Conservation (phyloP, 2,888 invertebrate species). For the Octodonta nipae region DNA sequence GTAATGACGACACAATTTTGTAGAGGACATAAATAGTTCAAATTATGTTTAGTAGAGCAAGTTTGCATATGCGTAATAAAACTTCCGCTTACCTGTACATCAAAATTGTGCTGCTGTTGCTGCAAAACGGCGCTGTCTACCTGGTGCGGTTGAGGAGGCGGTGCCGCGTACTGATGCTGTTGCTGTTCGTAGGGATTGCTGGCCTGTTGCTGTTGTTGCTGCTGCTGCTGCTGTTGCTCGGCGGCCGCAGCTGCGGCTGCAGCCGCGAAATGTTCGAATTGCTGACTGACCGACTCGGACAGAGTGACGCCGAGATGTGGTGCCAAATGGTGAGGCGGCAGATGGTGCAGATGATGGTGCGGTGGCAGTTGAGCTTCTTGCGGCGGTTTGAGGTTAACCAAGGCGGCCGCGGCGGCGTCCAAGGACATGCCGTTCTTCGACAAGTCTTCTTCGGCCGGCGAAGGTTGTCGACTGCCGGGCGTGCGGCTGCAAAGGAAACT, state of each 20-base stretch:
- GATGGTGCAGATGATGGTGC: slow-evolving; percentile 14
- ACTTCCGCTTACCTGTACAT: slow-evolving; percentile 54
- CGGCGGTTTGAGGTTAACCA: slow-evolving; percentile 41
- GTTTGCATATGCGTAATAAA: too few species aligned
- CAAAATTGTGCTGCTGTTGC: slow-evolving; percentile 55
- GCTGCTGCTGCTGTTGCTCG: slow-evolving; percentile 23
- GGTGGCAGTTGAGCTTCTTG: slow-evolving; percentile 37
- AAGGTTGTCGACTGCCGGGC: slow-evolving; percentile 81
- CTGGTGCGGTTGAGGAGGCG: slow-evolving; percentile 32
- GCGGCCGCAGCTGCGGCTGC: slow-evolving; percentile 21
- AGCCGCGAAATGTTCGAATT: slow-evolving; percentile 34
- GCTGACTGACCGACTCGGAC: slow-evolving; percentile 36
- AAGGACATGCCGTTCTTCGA: slow-evolving; percentile 40
- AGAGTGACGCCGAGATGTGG: slow-evolving; percentile 36
- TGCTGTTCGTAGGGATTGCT: slow-evolving; percentile 33
- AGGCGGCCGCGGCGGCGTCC: slow-evolving; percentile 37
- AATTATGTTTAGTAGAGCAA: too few species aligned
- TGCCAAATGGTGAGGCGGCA: slow-evolving; percentile 37
- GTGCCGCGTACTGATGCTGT: slow-evolving; percentile 28
- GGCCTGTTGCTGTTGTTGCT: slow-evolving; percentile 28
- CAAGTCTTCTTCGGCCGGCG: slow-evolving; percentile 75
- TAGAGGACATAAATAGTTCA: too few species aligned
- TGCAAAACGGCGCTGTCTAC: slow-evolving; percentile 35
- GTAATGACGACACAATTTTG: too few species aligned
- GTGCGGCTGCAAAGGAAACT: slow-evolving; percentile 54